Evolutionary conservation across 2,888 invertebrate genomes (phyloP).

Genomic region (Tipula confusa): DNA sequence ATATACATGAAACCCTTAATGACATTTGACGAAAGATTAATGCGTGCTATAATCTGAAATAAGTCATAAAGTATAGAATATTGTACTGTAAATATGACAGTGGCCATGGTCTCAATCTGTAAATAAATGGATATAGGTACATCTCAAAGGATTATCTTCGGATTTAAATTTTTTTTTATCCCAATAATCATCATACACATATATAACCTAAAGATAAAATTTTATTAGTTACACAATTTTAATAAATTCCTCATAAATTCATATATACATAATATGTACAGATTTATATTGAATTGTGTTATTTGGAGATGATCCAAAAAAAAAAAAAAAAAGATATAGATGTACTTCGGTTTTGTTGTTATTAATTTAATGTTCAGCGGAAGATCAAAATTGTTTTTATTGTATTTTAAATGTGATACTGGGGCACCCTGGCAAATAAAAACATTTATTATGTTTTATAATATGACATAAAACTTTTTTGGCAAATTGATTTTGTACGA

Average conservation of each 20-base stretch:
- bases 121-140: no score
- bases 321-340: not conserved
- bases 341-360: slow-evolving; percentile 5
- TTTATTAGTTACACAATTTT: not conserved
- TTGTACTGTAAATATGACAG: no score
- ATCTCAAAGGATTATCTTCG: not conserved
- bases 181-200: not conserved
- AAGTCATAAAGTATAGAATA: no score
- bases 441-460: not conserved
- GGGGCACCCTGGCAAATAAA: not conserved
- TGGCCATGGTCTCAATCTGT: no score
- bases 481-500: not conserved
- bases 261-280: no score
- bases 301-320: not conserved
- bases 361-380: not conserved
- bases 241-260: not conserved
- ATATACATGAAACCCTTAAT: no score
- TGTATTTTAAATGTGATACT: not conserved
- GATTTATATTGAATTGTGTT: not conserved
- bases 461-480: not conserved
- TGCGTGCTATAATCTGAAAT: no score
- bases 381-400: not conserved
- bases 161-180: not conserved
- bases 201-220: not conserved
- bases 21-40: no score